Evolutionary conservation across 1,140 invertebrate genomes (phyloP).

Genomic region (Papilio xuthus): DNA sequence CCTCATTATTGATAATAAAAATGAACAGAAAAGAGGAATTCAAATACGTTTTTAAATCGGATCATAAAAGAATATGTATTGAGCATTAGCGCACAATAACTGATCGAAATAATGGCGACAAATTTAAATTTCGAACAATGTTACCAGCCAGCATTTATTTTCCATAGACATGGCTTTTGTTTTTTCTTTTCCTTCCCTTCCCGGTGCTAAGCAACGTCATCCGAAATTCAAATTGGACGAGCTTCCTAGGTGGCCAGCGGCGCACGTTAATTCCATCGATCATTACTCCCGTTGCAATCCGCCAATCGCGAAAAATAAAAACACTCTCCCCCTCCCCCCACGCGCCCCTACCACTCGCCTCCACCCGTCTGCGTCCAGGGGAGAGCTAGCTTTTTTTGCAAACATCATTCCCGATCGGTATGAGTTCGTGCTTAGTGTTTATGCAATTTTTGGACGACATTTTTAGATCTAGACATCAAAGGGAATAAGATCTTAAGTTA

Average conservation of each 20-base stretch:
- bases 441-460: conserved; percentile 6
- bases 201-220: conserved; percentile 40
- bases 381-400: conserved; percentile 77
- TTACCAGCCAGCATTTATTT: conserved; percentile 17
- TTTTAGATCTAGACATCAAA: neutral
- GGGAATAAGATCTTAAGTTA: neutral
- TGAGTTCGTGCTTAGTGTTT: conserved; percentile 28
- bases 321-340: conserved; percentile 61
- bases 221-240: conserved; percentile 67
- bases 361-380: conserved; percentile 46
- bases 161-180: conserved; percentile 25
- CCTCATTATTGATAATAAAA: neutral
- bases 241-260: conserved; percentile 59
- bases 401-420: conserved; percentile 69
- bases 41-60: neutral
- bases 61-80: neutral
- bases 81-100: neutral
- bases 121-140: conserved; percentile 25
- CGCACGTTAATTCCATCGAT: conserved; percentile 79
- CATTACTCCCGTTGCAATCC: conserved; percentile 79
- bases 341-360: conserved; percentile 48
- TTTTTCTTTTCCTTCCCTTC: conserved; percentile 8
- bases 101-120: conserved; percentile 4
- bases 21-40: neutral
- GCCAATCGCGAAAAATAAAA: conserved; percentile 80